Percentiles rank a stretch among this genome's conserved stretches.
phyloP scores from a whole-genome alignment of 2,113 vertebrate species.

The Pelecanoides urinatrix region DNA sequence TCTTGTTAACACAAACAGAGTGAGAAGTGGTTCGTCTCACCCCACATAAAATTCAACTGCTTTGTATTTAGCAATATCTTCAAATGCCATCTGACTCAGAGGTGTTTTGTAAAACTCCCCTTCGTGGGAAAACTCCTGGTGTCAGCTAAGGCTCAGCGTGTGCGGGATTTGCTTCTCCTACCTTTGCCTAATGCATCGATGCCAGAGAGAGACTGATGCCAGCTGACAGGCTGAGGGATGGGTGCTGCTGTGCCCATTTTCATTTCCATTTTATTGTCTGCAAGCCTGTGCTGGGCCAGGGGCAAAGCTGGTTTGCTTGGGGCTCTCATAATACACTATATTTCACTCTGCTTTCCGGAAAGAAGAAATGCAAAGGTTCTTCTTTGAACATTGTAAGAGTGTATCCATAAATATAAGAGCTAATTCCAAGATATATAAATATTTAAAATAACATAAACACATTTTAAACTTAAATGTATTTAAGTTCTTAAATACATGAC shows the following conservation, averaged over 20 bases:
- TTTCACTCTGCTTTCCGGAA: neutral
- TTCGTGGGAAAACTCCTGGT: neutral
- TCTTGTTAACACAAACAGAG: neutral
- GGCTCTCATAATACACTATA: neutral
- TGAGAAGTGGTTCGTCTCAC: neutral
- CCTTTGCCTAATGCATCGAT: neutral
- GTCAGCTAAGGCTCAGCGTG: neutral
- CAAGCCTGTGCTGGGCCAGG: neutral
- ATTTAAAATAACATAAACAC: neutral
- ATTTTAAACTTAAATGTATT: neutral
- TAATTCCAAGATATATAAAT: neutral
- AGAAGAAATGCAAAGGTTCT: neutral
- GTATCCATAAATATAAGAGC: neutral
- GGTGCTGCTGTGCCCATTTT: neutral
- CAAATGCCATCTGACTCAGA: neutral
- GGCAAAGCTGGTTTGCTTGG: neutral
- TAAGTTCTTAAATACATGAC: neutral
- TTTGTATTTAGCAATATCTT: neutral
- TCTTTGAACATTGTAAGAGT: neutral
- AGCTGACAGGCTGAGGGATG: neutral
- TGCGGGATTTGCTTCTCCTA: neutral
- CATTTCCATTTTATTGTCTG: neutral
- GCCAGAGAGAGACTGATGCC: neutral
- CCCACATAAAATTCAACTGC: neutral
- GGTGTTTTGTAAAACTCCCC: neutral